Percentiles rank a stretch among this genome's conserved stretches.
phyloP scores from a whole-genome alignment of 1,140 invertebrate species.

The Heliconius eleuchia region DNA sequence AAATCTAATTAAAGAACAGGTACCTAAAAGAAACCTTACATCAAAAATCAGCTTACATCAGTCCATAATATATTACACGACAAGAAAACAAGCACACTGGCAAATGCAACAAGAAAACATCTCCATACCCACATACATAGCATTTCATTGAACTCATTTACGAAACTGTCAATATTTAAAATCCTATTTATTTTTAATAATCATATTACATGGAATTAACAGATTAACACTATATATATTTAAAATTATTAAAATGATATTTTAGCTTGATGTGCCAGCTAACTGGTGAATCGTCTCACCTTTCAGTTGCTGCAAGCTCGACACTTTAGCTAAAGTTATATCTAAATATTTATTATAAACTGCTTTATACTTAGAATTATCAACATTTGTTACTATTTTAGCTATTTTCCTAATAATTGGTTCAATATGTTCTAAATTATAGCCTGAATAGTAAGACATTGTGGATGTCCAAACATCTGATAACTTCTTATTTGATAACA shows the following conservation, averaged over 20 bases:
- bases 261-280: constrained; percentile 42
- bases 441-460: constrained; percentile 84
- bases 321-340: constrained; percentile 83
- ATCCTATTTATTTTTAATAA: background rate
- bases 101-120: background rate
- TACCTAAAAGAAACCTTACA: constrained; percentile 61
- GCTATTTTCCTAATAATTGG: constrained; percentile 84
- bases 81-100: background rate
- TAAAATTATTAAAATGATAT: constrained; percentile 12
- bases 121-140: constrained; percentile 9
- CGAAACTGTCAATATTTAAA: constrained; percentile 3
- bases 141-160: background rate
- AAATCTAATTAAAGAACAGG: constrained; percentile 50
- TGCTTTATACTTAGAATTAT: constrained; percentile 83
- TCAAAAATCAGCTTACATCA: constrained; percentile 46
- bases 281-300: constrained; percentile 59
- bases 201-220: background rate
- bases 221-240: background rate
- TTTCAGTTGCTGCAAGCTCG: constrained; percentile 82
- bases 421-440: constrained; percentile 81
- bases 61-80: constrained; percentile 38
- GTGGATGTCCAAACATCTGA: constrained; percentile 84
- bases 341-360: constrained; percentile 84
- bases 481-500: constrained; percentile 71
- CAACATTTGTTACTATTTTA: constrained; percentile 81